phyloP scores from a whole-genome alignment of 2,113 vertebrate genomes.

The Clarias magur region DNA sequence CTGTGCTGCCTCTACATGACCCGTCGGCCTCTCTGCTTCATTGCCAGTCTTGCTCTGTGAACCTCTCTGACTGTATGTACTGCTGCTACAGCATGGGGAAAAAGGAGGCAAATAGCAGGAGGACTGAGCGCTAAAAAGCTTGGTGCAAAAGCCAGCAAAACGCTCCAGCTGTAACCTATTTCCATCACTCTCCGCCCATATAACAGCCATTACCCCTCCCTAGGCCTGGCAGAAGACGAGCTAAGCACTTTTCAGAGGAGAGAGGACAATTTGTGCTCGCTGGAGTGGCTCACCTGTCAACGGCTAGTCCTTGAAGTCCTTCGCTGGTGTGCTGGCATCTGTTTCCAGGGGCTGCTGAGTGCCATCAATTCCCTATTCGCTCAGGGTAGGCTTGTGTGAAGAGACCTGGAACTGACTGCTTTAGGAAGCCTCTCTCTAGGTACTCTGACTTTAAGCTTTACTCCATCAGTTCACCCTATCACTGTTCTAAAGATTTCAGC shows the following conservation, averaged over 20 bases:
- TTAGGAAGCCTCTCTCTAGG: conserved; percentile 38
- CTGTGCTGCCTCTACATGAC: conserved; percentile 36
- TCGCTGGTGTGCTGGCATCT: conserved; percentile 54
- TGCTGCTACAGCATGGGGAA: conserved; percentile 12
- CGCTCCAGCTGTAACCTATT: conserved; percentile 43
- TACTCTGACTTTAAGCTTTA: conserved; percentile 34
- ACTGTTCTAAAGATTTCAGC: conserved; percentile 22
- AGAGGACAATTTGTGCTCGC: conserved; percentile 61
- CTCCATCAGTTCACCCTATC: conserved; percentile 30
- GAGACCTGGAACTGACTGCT: conserved; percentile 33
- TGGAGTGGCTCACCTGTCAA: conserved; percentile 55
- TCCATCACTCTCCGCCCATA: conserved; percentile 53
- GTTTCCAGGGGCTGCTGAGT: conserved; percentile 56
- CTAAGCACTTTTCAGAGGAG: conserved; percentile 57
- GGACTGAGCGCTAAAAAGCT: conserved; percentile 47
- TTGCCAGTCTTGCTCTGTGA: conserved; percentile 39
- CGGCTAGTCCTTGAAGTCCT: conserved; percentile 56
- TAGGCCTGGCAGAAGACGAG: conserved; percentile 51
- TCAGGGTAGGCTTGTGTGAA: conserved; percentile 38
- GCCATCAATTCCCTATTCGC: conserved; percentile 55
- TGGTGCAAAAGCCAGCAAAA: conserved; percentile 47
- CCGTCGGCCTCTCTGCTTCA: conserved; percentile 44
- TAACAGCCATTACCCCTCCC: conserved; percentile 52
- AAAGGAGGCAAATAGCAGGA: conserved; percentile 29
- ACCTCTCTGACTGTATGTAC: conserved; percentile 46